Evolutionary conservation across 2,797 vertebrate species (phyloP).

Genomic region (Takifugu ocellatus): DNA sequence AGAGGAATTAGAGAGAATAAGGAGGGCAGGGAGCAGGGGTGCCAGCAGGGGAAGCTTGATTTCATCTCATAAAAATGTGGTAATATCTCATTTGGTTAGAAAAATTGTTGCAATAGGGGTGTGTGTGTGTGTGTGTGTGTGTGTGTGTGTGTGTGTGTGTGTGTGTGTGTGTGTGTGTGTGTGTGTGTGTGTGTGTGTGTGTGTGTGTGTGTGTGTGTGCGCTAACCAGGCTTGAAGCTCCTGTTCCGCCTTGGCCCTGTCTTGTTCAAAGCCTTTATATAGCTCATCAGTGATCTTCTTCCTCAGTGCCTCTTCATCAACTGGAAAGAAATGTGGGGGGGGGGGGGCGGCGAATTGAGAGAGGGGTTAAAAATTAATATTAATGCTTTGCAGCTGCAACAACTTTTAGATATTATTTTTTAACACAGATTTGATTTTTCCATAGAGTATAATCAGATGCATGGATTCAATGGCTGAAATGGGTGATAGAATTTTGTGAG

Average conservation of each 20-base stretch:
- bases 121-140: not conserved
- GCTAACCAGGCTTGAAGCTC: slow-evolving; percentile 86
- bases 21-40: not conserved
- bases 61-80: slow-evolving; percentile 1
- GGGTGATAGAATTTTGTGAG: too few species aligned
- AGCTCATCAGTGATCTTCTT: slow-evolving; percentile 89
- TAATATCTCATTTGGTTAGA: too few species aligned
- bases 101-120: not conserved
- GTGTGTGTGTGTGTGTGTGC: slow-evolving; percentile 8
- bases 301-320: slow-evolving; percentile 86
- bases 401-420: too few species aligned
- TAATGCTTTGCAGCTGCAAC: too few species aligned
- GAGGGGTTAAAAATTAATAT: too few species aligned
- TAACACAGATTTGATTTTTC: too few species aligned
- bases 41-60: not conserved
- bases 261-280: slow-evolving; percentile 82
- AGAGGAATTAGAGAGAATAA: not conserved
- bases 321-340: slow-evolving; percentile 60
- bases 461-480: too few species aligned
- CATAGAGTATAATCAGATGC: too few species aligned
- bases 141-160: too few species aligned
- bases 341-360: too few species aligned
- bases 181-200: slow-evolving; percentile 12
- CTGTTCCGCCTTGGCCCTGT: slow-evolving; percentile 82
- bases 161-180: not conserved